Base-by-base conservation (phyloP, 2,888 invertebrate genomes). In the Meghimatium bilineatum region DNA sequence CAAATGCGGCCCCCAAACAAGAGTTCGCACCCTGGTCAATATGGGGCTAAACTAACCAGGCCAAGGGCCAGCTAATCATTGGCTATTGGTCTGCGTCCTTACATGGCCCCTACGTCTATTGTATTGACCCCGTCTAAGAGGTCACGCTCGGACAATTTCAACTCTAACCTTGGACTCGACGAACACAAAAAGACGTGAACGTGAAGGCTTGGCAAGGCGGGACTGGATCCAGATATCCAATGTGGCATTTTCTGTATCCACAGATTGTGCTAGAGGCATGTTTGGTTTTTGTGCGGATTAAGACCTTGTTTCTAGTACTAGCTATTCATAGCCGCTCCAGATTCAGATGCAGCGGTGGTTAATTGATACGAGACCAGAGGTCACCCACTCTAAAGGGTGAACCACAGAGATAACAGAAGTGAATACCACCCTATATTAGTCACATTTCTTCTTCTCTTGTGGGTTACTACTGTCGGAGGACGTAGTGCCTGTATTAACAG, bases 121-220 rank as follows among this genome's bases (percentile, higher is more conserved):
- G 78, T 44, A 78, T 44, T 78, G 78, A 67, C 78, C 78, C 67
- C 66, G 10, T 14, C 78, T 49, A 44, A 29, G 67, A 67, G 78
- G 78, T 78, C 78, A 78, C 67, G 78, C 38, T 66, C 66, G 66
- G 78, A 78, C 78, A 78, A 78, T 78, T 78, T 78, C 67, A 78
- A 78, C 78, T 78, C 5, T 78, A 63, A 78, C 78, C 78, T 44
- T n/a, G 20, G 66, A 23, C 38, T 44, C 66, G n/a, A 17, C 32
- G 10, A 44, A 29, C 14, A 14, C 44, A 44, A 78, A 76, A 67
- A 34, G 66, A 66, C 67, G 32, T 5, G 32, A 23, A 32, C 52
- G 74, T 74, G 17, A 32, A 44, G 52, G 49, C 17, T 52, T 52
- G 29, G 74, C n/a, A 32, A 52, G 74, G 49, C 52, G 34, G 52